Conservation (phyloP, 2,797 vertebrate genomes). For the Lophius americanus region DNA sequence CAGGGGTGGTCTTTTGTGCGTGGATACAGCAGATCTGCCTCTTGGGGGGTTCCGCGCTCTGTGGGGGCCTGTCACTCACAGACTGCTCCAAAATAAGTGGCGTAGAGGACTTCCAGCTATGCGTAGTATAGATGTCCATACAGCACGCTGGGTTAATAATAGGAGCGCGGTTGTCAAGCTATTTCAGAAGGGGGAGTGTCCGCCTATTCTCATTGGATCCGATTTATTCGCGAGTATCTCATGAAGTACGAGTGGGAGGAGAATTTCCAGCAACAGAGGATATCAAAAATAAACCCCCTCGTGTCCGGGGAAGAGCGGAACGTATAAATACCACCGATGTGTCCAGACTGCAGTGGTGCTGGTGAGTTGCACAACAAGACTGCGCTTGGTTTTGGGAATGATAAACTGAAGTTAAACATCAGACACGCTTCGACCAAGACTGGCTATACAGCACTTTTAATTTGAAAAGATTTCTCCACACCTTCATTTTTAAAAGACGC, state of each 20-base stretch:
- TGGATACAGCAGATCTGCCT: slow-evolving; percentile 27
- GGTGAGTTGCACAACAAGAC: slow-evolving; percentile 56
- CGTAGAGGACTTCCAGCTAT: slow-evolving; percentile 62
- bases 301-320: slow-evolving; percentile 87
- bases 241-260: slow-evolving; percentile 90
- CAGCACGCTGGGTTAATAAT: slow-evolving; percentile 76
- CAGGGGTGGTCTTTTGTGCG: slow-evolving; percentile 38
- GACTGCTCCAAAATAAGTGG: slow-evolving; percentile 58
- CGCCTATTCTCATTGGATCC: slow-evolving; percentile 86
- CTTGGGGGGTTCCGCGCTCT: slow-evolving; percentile 12
- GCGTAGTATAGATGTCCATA: slow-evolving; percentile 58
- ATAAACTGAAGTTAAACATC: slow-evolving; percentile 31
- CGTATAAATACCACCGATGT: slow-evolving; percentile 92
- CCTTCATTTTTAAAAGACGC: slow-evolving; percentile 5
- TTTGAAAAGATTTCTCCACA: slow-evolving; percentile 10
- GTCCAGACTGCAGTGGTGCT: slow-evolving; percentile 75
- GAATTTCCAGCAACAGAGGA: slow-evolving; percentile 86
- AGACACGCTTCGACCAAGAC: slow-evolving; percentile 44
- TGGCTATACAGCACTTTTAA: slow-evolving; percentile 39
- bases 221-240: slow-evolving; percentile 82
- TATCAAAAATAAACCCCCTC: slow-evolving; percentile 94
- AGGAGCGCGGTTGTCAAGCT: slow-evolving; percentile 67
- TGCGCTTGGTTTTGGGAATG: slow-evolving; percentile 26
- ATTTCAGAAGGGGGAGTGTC: slow-evolving; percentile 77
- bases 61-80: slow-evolving; percentile 56